Base-by-base conservation (phyloP, 2,797 vertebrate genomes). In the Melanotaenia nigrans region DNA sequence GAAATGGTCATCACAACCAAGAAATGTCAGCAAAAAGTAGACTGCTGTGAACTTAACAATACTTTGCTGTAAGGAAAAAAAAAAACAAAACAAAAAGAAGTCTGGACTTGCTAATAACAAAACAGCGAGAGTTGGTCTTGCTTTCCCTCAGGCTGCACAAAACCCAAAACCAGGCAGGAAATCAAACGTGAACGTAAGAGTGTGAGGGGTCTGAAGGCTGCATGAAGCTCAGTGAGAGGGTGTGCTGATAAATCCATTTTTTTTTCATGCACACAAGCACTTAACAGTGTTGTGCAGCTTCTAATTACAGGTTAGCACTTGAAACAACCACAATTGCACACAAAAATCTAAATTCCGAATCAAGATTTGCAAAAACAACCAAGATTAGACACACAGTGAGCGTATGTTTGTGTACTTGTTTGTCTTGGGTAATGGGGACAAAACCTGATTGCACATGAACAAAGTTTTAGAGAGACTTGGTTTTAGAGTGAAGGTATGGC, bases 161-260 rank as follows among this genome's bases (percentile, higher is more conserved):
- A 30, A 30, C 28, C 28, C 28, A 38, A 56, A 30, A 25, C 9
- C 61, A 58, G 62, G 78, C 78, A 85, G 76, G 71, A 81, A 79
- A 86, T 82, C 69, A 81, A 73, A 83, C 66, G 38, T 32, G 61
- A 74, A 61, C 73, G n/a, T 51, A 45, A 69, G 61, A 70, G 69
- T 61, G 56, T 1, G 54, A 32, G 28, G 5, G 66, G 36, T 65
- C 61, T 47, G 67, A 71, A 30, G 65, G 30, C 54, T 47, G 13
- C 42, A 32, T 14, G 14, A 32, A n/a, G 36, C n/a, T 33, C 60
- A 5, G 60, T 3, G 14, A 65, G 40, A 61, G 25, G 20, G 20
- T 51, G 33, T 20, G 6, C 68, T 14, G 53, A 61, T 12, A 12
- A 51, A 57, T 56, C 8, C 38, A 51, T 28, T 11, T 35, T 12